phyloP scores from a whole-genome alignment of 2,888 invertebrate species.

The Morinoia aosen region DNA sequence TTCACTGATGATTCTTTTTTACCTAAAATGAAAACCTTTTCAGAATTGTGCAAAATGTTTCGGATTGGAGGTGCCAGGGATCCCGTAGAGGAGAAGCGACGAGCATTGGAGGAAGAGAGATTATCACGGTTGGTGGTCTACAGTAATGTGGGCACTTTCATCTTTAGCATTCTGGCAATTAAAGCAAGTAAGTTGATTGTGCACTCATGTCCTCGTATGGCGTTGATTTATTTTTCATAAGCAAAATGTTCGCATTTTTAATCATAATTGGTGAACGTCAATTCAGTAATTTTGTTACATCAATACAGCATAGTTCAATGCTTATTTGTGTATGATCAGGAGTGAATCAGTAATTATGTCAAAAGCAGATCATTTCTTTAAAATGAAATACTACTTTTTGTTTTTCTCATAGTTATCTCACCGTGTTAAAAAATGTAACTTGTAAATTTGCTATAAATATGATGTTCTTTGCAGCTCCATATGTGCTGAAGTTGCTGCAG shows the following conservation, averaged over 20 bases:
- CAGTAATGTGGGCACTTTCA: conserved; percentile 56
- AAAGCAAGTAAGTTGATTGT: conserved; percentile 52
- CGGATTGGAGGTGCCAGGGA: conserved; percentile 59
- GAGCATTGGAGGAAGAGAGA: conserved; percentile 60
- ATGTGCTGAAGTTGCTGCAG: conserved; percentile 5
- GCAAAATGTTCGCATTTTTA: background rate
- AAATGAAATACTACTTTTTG: background rate
- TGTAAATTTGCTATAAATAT: background rate
- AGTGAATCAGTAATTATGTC: background rate
- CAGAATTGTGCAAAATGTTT: conserved; percentile 46
- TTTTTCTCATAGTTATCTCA: background rate
- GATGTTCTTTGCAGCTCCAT: background rate
- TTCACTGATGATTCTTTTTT: too few species aligned
- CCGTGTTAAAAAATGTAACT: background rate
- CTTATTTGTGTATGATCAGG: background rate
- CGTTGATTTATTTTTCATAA: background rate
- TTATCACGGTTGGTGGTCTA: conserved; percentile 56
- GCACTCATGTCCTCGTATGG: background rate
- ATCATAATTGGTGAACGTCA: background rate
- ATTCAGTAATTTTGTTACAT: background rate
- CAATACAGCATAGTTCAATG: background rate
- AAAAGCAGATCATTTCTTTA: background rate
- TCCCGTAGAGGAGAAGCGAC: conserved; percentile 58
- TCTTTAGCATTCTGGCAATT: conserved; percentile 56
- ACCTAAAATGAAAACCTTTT: too few species aligned